These are phyloP conservation scores for Trachelus troglodyta DNA, from an alignment of 2,888 invertebrate genomes.

Conservation along the genomic window DNA sequence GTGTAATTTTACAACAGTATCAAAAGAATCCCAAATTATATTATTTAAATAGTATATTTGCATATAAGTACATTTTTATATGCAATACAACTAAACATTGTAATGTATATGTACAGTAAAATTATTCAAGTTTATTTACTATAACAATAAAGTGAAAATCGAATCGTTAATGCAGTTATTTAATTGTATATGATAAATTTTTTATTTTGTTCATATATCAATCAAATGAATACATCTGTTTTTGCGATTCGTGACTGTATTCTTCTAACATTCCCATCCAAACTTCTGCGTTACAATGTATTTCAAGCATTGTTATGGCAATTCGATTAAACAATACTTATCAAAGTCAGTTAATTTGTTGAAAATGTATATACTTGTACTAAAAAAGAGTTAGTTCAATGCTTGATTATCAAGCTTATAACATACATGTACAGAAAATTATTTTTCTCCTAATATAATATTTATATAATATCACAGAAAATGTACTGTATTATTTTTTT, in stretches of 20 bases:
- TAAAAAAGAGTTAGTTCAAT: not conserved
- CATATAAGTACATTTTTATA: not conserved
- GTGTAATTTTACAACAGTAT: too few relatives aligned
- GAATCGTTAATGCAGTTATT: not conserved
- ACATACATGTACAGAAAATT: not conserved
- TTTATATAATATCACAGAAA: conserved; percentile 41
- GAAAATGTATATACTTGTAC: not conserved
- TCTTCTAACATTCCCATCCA: not conserved
- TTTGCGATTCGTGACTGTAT: not conserved
- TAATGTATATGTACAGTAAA: not conserved
- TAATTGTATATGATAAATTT: not conserved
- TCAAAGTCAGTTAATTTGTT: not conserved
- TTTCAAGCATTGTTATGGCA: not conserved
- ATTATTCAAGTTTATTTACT: not conserved
- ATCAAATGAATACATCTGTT: not conserved
- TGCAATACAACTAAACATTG: not conserved
- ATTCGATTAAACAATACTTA: not conserved
- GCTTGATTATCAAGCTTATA: not conserved
- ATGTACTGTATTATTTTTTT: conserved; percentile 24
- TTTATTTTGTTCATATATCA: not conserved
- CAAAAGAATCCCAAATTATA: too few relatives aligned
- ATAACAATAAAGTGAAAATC: not conserved
- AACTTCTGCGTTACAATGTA: not conserved
- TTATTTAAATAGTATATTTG: not conserved
- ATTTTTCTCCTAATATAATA: conserved; percentile 22